Percentiles rank a stretch among this genome's conserved stretches.
phyloP scores from a whole-genome alignment of 2,888 invertebrate species.

The Copidosoma aretas region DNA sequence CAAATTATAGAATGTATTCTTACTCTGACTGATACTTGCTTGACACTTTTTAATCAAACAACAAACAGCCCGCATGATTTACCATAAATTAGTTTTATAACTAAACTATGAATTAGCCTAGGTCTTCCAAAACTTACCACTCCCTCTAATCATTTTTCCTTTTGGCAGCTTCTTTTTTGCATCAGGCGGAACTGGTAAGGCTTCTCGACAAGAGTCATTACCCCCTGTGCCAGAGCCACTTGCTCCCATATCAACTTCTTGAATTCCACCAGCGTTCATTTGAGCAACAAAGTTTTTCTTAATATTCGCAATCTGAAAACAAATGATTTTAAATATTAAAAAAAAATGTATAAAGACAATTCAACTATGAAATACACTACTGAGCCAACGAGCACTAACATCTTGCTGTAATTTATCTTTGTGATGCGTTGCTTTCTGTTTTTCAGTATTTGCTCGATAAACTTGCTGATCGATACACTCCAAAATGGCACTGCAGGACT shows the following conservation, averaged over 20 bases:
- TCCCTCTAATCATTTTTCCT: conserved; percentile 72
- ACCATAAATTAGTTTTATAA: no score
- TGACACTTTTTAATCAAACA: no score
- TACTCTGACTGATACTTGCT: no score
- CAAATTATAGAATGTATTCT: no score
- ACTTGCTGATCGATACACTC: conserved; percentile 90
- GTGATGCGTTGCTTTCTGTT: conserved; percentile 79
- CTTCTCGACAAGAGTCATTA: conserved; percentile 66
- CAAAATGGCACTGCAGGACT: conserved; percentile 86
- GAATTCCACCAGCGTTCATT: conserved; percentile 66
- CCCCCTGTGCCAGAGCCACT: conserved; percentile 71
- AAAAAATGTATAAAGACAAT: conserved; percentile 4
- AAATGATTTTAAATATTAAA: conserved; percentile 12
- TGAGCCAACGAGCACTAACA: conserved; percentile 64
- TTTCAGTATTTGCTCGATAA: conserved; percentile 83
- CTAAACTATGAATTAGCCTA: conserved; percentile 5
- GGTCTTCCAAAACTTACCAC: conserved; percentile 73
- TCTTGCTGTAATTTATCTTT: conserved; percentile 86
- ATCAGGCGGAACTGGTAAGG: conserved; percentile 59
- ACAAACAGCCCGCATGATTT: no score
- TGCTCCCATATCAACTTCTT: conserved; percentile 86
- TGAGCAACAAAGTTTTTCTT: conserved; percentile 89
- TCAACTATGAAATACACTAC: conserved; percentile 17
- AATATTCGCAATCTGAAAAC: conserved; percentile 77
- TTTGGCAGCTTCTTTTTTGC: conserved; percentile 68